A percentile compares a stretch with the other conserved stretches of the same genome.
Conservation (phyloP, 2,797 vertebrate species). For the Triplophysa yarkandensis region DNA sequence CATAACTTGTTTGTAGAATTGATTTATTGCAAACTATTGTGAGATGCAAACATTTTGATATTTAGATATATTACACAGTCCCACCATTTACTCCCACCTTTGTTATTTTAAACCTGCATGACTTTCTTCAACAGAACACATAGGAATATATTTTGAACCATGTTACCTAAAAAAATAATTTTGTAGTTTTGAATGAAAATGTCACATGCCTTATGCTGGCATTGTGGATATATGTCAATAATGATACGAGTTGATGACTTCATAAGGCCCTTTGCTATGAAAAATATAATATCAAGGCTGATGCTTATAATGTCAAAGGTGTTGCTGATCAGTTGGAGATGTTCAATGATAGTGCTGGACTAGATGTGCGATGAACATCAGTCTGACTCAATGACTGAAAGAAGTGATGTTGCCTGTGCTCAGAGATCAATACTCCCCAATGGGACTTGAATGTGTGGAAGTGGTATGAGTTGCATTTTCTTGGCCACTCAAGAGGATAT, state of each 20-base stretch:
- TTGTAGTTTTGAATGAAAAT: too few species aligned
- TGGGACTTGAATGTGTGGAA: constrained; percentile 20
- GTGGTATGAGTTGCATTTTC: neutral
- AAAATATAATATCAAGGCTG: neutral
- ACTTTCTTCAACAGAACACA: too few species aligned
- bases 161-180: too few species aligned
- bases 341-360: constrained; percentile 30
- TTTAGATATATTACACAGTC: too few species aligned
- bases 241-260: neutral
- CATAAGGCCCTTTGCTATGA: neutral
- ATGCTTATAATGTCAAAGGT: too few species aligned
- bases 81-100: too few species aligned
- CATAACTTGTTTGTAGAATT: too few species aligned
- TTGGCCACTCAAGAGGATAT: constrained; percentile 22
- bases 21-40: too few species aligned
- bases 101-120: too few species aligned
- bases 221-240: neutral
- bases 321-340: constrained; percentile 43
- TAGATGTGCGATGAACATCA: constrained; percentile 40
- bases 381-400: constrained; percentile 42
- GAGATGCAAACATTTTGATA: too few species aligned
- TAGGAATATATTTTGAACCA: too few species aligned
- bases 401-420: constrained; percentile 23
- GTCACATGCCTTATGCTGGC: too few species aligned
- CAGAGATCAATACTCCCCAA: constrained; percentile 43